Evolutionary conservation across 1,140 invertebrate species (phyloP), one percentile per base, ranked within the genome.

Genomic region (Penaeus japonicus): DNA sequence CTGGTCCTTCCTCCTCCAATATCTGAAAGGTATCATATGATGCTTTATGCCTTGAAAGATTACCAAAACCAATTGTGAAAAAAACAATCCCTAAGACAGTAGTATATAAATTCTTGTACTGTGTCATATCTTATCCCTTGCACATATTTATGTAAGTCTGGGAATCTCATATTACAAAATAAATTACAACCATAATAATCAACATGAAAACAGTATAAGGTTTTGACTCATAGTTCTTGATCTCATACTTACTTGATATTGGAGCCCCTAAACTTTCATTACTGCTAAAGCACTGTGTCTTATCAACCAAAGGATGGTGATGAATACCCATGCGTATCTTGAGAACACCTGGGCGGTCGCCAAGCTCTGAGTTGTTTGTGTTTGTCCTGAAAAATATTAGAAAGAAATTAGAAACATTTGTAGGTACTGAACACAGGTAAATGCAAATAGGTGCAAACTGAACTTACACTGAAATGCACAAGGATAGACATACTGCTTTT

Each of bases 261-360:
- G 87, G 87, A 3, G 82, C 87, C 20, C 87, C 87, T 54, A 89
- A 57, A 73, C 87, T 89, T 53, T 89, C 87, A 89, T 78, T 89
- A 79, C 87, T 89, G 47, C 87, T 89, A 24, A 89, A 89, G 27
- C 82, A 89, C 2, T 17, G 78, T 7, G 54, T 22, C 55, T 89
- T 89, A 17, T 89, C 83, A 18, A 65, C 81, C 20, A 89, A 22
- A 17, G 79, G 53, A 39, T 89, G 73, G 78, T 54, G 79, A 32
- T 73, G 62, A 12, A 35, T 59, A 47, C 39, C 39, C 39, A 47
- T 30, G 39, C 85, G 78, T 27, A 82, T 87, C 3, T 79, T 78
- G 27, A 35, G 24, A 12, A 39, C 32, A 4, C 57, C 75, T 54
- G n/a, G 30, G 12, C 87, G 82, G 7, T 89, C 81, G 12, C 55